Base-by-base conservation (phyloP, 1,140 invertebrate genomes). In the Drosophila serrata region DNA sequence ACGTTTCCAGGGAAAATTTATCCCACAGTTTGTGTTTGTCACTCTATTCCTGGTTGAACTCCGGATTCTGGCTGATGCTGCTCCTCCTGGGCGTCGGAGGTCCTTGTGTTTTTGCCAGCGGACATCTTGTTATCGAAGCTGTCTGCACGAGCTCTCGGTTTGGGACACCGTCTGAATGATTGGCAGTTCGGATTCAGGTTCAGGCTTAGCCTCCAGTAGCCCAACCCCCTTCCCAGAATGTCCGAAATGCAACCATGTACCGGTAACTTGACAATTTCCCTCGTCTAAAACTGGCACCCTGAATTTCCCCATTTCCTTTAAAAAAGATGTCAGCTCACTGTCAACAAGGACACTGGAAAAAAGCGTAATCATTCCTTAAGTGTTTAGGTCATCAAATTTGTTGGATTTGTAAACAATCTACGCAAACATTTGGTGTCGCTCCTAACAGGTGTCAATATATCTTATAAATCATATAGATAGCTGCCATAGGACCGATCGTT, bases 11-110 rank as follows among this genome's bases (percentile, higher is more conserved):
- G 70, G 51, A 62, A 68, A 43, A 88, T 82, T 87, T 87, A 88
- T 88, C 84, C 72, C 70, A 70, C 67, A 80, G 79, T 87, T 88
- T 88, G 84, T 90, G 81, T 81, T 84, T 90, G 85, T 90, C 84
- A 88, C 81, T 90, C 78, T 40, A 61, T 79, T 75, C 58, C 31
- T 29, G 74, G 17, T 31, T 49, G 46, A 45, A 42, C 62, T 67
- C 46, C 46, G 62, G 46, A 29, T 45, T 37, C 68, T 48, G 22
- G 51, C 33, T 37, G 51, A 9, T n/a, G 8, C 31, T 51, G 55
- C 49, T 58, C 39, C 56, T 59, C 22, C 24, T 15, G 37, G 53
- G 39, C 33, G 48, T 43, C 37, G 13, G 37, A 64, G 60, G 35
- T 67, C 65, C 62, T 27, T 65, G 61, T 19, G 27, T 33, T 51